Evolutionary conservation across 2,113 vertebrate genomes (phyloP).

Genomic region (Struthio camelus): DNA sequence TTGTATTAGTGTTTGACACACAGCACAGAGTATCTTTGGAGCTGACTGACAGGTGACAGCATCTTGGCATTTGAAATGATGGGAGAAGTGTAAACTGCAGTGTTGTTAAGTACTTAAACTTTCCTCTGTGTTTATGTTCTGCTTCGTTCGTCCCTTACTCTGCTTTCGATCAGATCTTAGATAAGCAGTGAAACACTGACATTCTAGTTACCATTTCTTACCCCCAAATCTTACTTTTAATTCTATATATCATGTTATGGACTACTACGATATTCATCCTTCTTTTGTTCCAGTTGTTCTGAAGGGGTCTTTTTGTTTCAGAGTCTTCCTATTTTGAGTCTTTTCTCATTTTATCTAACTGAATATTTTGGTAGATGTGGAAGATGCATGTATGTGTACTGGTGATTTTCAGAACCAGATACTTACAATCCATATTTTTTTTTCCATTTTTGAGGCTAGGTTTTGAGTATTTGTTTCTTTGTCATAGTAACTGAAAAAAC

Average conservation of each 20-base stretch:
- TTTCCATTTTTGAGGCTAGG: neutral
- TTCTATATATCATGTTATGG: neutral
- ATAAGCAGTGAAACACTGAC: neutral
- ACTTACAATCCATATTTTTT: neutral
- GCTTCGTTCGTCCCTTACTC: neutral
- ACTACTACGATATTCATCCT: neutral
- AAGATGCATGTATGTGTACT: neutral
- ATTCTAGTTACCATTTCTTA: neutral
- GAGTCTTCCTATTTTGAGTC: neutral
- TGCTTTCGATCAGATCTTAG: neutral
- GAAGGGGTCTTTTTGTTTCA: neutral
- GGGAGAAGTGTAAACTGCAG: neutral
- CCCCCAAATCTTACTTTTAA: neutral
- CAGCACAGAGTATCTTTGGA: neutral
- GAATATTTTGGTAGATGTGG: neutral
- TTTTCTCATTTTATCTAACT: neutral
- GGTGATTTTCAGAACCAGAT: rapidly evolving
- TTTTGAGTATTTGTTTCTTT: neutral
- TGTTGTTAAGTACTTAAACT: neutral
- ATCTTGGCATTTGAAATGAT: rapidly evolving
- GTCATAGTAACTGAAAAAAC: neutral
- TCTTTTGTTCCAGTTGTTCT: neutral
- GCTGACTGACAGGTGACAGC: neutral
- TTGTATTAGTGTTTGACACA: neutral
- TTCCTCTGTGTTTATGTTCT: neutral